A percentile compares a stretch with the other conserved stretches of the same genome.
Evolutionary conservation across 2,113 vertebrate genomes (phyloP).

Genomic region (Eidolon helvum): DNA sequence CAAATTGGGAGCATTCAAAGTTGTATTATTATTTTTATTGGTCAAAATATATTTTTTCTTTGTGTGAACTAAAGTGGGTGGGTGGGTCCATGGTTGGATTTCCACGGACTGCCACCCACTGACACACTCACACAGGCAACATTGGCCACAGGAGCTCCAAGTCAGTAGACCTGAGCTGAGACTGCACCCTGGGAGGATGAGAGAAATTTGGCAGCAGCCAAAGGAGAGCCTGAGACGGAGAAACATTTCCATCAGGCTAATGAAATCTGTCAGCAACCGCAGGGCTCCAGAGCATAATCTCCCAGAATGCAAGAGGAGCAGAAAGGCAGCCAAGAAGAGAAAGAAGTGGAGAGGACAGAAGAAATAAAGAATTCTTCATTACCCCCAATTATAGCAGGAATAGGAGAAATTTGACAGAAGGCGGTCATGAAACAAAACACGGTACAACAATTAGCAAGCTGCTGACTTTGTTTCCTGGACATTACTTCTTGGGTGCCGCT

Average conservation of each 20-base stretch:
- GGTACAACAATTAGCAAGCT: background rate
- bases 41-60: background rate
- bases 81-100: background rate
- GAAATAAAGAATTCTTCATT: background rate
- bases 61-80: background rate
- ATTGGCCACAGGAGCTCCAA: accelerated
- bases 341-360: background rate
- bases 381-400: background rate
- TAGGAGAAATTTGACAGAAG: background rate
- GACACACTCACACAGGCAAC: background rate
- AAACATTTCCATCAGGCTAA: constrained; percentile 48
- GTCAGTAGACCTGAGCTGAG: background rate
- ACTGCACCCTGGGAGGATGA: background rate
- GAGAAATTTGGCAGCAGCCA: background rate
- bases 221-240: background rate
- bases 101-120: background rate
- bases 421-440: background rate
- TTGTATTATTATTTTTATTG: background rate
- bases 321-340: background rate
- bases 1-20: background rate
- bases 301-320: background rate
- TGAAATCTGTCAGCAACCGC: constrained; percentile 41
- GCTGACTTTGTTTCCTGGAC: background rate
- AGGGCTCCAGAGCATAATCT: background rate
- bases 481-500: background rate